A percentile compares a stretch with the other conserved stretches of the same genome.
phyloP scores from a whole-genome alignment of 1,140 invertebrate species.

The Drosophila busckii region DNA sequence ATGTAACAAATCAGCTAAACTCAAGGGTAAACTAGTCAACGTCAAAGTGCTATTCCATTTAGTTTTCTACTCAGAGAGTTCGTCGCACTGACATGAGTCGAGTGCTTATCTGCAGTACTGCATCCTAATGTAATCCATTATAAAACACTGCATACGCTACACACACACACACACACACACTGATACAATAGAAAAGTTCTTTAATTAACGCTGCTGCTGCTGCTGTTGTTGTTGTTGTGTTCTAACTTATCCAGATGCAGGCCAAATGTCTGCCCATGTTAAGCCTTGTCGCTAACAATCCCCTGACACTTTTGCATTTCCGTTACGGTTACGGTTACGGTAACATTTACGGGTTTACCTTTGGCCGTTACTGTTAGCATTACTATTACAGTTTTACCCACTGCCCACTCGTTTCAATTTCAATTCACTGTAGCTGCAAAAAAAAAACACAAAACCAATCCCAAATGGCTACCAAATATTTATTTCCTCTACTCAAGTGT shows the following conservation, averaged over 20 bases:
- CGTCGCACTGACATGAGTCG: slow-evolving; percentile 5
- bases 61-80: slow-evolving; percentile 12
- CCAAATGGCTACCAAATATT: slow-evolving; percentile 71
- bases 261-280: slow-evolving; percentile 24
- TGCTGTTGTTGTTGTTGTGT: too few species aligned
- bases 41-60: slow-evolving; percentile 38
- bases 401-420: slow-evolving; percentile 59
- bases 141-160: slow-evolving; percentile 31
- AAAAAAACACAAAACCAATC: slow-evolving; percentile 44
- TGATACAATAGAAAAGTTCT: slow-evolving; percentile 39
- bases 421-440: slow-evolving; percentile 40
- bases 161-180: neutral
- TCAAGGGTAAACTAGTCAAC: slow-evolving; percentile 45
- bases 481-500: slow-evolving; percentile 66
- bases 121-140: slow-evolving; percentile 67
- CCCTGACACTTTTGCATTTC: slow-evolving; percentile 50
- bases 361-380: neutral
- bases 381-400: slow-evolving; percentile 27
- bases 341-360: neutral
- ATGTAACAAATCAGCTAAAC: slow-evolving; percentile 59
- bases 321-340: slow-evolving; percentile 2
- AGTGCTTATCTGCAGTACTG: slow-evolving; percentile 38
- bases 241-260: slow-evolving; percentile 17
- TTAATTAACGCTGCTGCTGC: too few species aligned
- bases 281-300: slow-evolving; percentile 36